These are phyloP conservation scores for Cephus nigrinus DNA, from an alignment of 2,888 invertebrate species.

Conservation along the genomic window DNA sequence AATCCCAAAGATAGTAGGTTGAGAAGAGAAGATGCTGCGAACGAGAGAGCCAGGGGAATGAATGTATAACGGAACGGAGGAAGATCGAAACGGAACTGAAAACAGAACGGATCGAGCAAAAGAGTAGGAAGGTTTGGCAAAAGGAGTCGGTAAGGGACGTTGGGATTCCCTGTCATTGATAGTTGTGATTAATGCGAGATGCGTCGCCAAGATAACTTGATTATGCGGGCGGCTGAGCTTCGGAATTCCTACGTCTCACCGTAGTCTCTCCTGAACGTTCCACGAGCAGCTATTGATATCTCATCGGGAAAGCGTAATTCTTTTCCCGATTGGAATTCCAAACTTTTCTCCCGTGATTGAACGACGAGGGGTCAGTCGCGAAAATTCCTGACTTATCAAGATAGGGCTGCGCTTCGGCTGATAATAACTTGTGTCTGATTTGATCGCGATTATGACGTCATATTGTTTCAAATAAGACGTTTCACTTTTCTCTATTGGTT, in stretches of 20 bases:
- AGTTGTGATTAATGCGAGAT: conserved; percentile 61
- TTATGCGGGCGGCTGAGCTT: conserved; percentile 46
- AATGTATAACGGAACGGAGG: background rate
- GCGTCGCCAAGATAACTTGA: conserved; percentile 54
- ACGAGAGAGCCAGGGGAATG: conserved; percentile 13
- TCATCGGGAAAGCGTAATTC: background rate
- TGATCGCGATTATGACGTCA: background rate
- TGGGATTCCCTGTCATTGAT: conserved; percentile 55
- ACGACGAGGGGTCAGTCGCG: background rate
- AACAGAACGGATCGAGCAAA: conserved; percentile 7
- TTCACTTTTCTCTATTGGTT: background rate
- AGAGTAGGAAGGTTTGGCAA: conserved; percentile 15
- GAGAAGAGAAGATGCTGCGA: conserved; percentile 21
- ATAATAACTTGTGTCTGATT: background rate
- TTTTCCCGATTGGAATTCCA: background rate
- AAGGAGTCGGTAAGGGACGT: conserved; percentile 16
- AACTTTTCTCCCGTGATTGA: background rate
- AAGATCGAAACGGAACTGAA: background rate
- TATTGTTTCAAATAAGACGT: background rate
- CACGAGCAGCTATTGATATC: background rate
- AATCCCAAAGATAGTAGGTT: conserved; percentile 43
- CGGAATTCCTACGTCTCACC: background rate
- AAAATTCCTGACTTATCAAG: background rate
- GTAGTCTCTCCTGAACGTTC: background rate
- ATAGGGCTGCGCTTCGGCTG: background rate